Conservation (phyloP, 1,140 invertebrate species). For the Eriosoma lanigerum region DNA sequence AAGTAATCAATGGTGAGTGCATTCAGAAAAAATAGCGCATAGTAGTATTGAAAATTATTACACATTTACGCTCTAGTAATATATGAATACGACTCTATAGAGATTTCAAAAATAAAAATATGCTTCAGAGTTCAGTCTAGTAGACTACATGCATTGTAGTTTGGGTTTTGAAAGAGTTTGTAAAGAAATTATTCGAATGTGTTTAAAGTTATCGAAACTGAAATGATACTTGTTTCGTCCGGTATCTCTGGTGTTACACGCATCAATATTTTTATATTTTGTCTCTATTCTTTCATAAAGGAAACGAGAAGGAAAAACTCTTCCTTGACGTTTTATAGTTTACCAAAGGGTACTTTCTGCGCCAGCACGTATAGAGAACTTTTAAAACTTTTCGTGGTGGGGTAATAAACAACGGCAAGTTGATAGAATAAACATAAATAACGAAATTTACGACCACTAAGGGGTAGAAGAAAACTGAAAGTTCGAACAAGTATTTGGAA, state of each 20-base stretch:
- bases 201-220: slow-evolving; percentile 28
- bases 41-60: neutral
- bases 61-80: neutral
- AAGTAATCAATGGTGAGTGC: too few relatives aligned
- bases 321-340: slow-evolving; percentile 29
- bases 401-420: slow-evolving; percentile 47
- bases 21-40: neutral
- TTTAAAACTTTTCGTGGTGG: slow-evolving; percentile 43
- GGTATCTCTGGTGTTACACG: slow-evolving; percentile 20
- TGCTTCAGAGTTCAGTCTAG: neutral
- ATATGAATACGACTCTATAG: neutral
- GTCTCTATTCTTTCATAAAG: neutral
- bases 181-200: slow-evolving; percentile 21
- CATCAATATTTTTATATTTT: slow-evolving; percentile 27
- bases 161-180: neutral
- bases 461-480: slow-evolving; percentile 7
- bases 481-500: slow-evolving; percentile 14
- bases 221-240: slow-evolving; percentile 28
- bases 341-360: slow-evolving; percentile 15
- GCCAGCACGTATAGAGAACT: slow-evolving; percentile 39
- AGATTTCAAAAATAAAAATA: slow-evolving; percentile 11
- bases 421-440: slow-evolving; percentile 52
- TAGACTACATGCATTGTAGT: neutral
- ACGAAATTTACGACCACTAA: slow-evolving; percentile 38
- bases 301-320: slow-evolving; percentile 25